These are phyloP conservation scores for Octodon degus DNA, from an alignment of 2,113 vertebrate species.

Conservation along the genomic window DNA sequence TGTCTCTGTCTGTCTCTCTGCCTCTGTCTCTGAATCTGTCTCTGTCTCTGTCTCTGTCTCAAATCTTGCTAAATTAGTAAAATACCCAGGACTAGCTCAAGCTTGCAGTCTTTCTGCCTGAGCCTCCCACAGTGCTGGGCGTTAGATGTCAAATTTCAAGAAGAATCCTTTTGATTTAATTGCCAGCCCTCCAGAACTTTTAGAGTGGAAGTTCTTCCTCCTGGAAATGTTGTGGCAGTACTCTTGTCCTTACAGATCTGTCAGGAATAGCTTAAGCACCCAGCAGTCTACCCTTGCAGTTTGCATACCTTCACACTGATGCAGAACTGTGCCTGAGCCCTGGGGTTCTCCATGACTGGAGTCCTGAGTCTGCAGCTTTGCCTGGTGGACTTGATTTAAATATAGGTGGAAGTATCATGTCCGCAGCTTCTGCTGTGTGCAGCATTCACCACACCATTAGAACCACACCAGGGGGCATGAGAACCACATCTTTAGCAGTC, in stretches of 20 bases:
- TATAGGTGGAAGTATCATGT: neutral
- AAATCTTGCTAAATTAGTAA: neutral
- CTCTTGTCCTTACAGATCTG: neutral
- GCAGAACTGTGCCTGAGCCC: neutral
- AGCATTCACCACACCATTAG: neutral
- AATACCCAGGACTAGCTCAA: too few species aligned
- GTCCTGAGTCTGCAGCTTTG: neutral
- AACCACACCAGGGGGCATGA: neutral
- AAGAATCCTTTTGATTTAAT: too few species aligned
- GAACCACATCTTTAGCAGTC: neutral
- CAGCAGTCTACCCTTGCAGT: neutral
- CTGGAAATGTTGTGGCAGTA: neutral
- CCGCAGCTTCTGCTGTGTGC: neutral
- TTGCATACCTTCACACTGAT: too few species aligned
- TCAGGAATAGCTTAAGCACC: too few species aligned
- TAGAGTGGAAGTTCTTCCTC: neutral
- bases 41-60: neutral
- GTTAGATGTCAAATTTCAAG: neutral
- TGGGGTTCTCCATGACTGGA: neutral
- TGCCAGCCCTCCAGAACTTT: too few species aligned
- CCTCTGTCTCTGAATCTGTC: too few species aligned
- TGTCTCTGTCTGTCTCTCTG: neutral
- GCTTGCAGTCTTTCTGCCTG: neutral
- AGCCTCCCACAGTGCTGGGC: neutral
- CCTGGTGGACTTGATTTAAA: neutral